Conservation (phyloP, 1,140 invertebrate species). For the Oncopodura yosiiana region DNA sequence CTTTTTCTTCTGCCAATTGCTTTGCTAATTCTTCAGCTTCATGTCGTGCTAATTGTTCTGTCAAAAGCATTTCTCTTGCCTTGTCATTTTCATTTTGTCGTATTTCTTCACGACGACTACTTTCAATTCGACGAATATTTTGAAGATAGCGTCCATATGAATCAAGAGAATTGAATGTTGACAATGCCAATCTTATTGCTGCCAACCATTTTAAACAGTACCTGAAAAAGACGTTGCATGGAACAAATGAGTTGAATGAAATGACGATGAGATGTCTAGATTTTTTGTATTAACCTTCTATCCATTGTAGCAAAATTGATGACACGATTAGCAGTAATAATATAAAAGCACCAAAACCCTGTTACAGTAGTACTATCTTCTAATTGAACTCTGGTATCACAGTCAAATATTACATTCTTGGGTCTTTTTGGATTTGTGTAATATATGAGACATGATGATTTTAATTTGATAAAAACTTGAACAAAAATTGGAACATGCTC, state of each 20-base stretch:
- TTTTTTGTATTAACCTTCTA: conserved; percentile 23
- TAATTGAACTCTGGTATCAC: conserved; percentile 56
- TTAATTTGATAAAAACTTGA: conserved; percentile 70
- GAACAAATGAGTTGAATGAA: no score
- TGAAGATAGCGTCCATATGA: conserved; percentile 29
- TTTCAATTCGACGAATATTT: conserved; percentile 33
- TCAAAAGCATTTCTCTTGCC: conserved; percentile 27
- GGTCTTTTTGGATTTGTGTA: conserved; percentile 61
- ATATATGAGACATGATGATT: conserved; percentile 60
- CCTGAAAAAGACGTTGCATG: conserved; percentile 13
- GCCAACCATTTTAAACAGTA: conserved; percentile 32
- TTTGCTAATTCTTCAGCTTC: conserved; percentile 54
- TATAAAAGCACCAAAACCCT: conserved; percentile 46
- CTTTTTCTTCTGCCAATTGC: conserved; percentile 55
- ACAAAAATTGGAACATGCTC: conserved; percentile 61
- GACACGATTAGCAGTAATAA: conserved; percentile 55
- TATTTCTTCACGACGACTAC: conserved; percentile 25
- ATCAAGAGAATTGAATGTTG: conserved; percentile 28
- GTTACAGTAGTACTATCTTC: conserved; percentile 42
- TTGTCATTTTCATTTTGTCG: conserved; percentile 30
- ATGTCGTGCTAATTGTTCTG: conserved; percentile 45
- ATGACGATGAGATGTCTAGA: neutral
- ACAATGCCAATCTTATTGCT: conserved; percentile 25
- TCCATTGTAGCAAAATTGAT: conserved; percentile 48
- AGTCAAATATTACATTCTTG: conserved; percentile 53